phyloP scores from a whole-genome alignment of 2,797 vertebrate species.

The Anguilla marmorata region DNA sequence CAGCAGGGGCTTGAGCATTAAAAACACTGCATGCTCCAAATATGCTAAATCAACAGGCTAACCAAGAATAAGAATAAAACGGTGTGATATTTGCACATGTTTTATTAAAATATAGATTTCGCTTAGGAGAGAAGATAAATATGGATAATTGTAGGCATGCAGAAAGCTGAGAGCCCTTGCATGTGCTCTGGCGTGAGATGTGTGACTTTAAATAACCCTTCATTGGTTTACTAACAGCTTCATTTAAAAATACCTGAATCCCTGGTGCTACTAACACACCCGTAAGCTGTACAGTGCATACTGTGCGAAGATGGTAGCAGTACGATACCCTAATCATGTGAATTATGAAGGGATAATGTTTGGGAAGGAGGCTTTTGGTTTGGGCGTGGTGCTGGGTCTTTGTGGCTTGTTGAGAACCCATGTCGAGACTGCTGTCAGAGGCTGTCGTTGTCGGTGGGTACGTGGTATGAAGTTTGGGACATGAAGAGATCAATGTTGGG shows the following conservation, averaged over 20 bases:
- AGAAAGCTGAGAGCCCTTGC: conserved; percentile 53
- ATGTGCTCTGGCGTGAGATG: conserved; percentile 48
- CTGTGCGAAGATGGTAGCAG: conserved; percentile 43
- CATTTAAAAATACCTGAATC: conserved; percentile 51
- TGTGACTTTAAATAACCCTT: conserved; percentile 51
- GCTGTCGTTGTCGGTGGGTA: conserved; percentile 44
- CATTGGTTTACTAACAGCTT: conserved; percentile 44
- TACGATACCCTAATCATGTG: conserved; percentile 17
- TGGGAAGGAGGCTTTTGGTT: not conserved
- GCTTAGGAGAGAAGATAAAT: not conserved
- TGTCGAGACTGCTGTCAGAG: conserved; percentile 65
- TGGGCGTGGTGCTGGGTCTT: conserved; percentile 36
- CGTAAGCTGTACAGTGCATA: not conserved
- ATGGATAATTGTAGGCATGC: conserved; percentile 45
- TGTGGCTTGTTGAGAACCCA: conserved; percentile 56
- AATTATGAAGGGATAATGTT: not conserved
- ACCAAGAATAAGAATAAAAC: not conserved
- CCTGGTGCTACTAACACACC: conserved; percentile 3
- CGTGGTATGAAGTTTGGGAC: conserved; percentile 58
- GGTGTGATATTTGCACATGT: not conserved
- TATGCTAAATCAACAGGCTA: not conserved
- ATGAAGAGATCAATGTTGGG: conserved; percentile 45
- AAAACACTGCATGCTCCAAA: not conserved
- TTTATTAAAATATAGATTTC: not conserved
- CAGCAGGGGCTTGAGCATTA: not conserved